These are phyloP conservation scores for Podotricha telesiphe DNA, from an alignment of 2,888 invertebrate genomes.

Conservation along the genomic window DNA sequence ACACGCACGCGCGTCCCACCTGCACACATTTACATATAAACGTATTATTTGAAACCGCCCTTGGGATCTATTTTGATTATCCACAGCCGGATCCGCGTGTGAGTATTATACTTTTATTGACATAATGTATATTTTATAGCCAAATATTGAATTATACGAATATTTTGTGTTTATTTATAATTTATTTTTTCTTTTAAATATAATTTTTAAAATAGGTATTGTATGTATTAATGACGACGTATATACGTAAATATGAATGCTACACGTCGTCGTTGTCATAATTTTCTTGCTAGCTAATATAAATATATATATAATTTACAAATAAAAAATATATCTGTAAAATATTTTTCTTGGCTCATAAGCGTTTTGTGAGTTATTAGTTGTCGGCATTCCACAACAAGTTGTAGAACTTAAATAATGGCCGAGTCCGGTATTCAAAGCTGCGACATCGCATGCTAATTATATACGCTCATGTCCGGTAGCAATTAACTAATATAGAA, in stretches of 20 bases:
- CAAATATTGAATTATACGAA: background rate
- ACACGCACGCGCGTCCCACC: constrained; percentile 40
- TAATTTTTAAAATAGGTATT: background rate
- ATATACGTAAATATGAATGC: too few relatives aligned
- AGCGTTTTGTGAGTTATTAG: background rate
- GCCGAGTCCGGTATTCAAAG: constrained; percentile 7
- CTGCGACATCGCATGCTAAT: constrained; percentile 8
- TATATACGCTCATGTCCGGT: constrained; percentile 2
- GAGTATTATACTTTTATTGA: constrained; percentile 54
- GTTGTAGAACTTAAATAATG: constrained; percentile 21
- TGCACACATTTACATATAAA: background rate
- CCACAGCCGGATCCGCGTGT: constrained; percentile 54
- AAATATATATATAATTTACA: background rate
- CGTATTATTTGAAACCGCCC: constrained; percentile 55
- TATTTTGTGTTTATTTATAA: background rate
- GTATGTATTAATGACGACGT: too few relatives aligned
- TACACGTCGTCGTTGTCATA: background rate
- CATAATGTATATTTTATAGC: constrained; percentile 1
- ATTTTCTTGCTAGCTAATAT: background rate
- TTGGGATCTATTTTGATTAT: constrained; percentile 66
- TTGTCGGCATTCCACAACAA: constrained; percentile 1
- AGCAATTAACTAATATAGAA: background rate
- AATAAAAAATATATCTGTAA: background rate
- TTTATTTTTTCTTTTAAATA: background rate
- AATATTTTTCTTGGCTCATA: background rate